Base-by-base conservation (phyloP, 2,888 invertebrate genomes). In the Lasioglossum leucozonium region DNA sequence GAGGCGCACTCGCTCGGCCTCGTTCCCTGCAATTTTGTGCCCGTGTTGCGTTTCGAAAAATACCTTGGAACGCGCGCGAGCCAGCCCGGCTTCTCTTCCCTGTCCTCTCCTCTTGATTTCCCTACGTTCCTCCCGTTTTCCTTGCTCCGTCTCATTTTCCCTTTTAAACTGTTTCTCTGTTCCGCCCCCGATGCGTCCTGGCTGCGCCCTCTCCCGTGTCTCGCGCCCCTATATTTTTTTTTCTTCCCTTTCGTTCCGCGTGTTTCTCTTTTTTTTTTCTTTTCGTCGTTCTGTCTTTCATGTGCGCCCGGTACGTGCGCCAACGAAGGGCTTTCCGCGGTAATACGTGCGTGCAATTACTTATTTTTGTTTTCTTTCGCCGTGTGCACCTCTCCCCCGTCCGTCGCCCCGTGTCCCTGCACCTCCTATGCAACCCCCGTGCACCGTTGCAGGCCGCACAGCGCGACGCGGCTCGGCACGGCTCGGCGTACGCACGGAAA, bases 341-440 rank as follows among this genome's bases (percentile, higher is more conserved):
- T 89, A 88, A 89, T 89, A 85, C 88, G 88, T 86, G 89, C 89
- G 89, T 82, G 87, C 87, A 86, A 88, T 89, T 88, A 89, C 83
- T 90, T 87, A 85, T 89, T 87, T 85, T 89, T 85, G 65, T 77
- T 82, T 82, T 78, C 82, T 84, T 81, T 67, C 72, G 16, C 74
- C 55, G 75, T 58, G 47, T 18, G 8, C 67, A n/a, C n/a, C n/a
- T n/a, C n/a, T n/a, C 58, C 62, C 30, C 26, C 6, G 16, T 11
- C n/a, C 11, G 55, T 22, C 11, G 1, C n/a, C 55, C 55, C 11
- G 11, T n/a, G n/a, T n/a, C 55, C n/a, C 10, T 55, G n/a, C 55
- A 55, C n/a, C n/a, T 55, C 55, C n/a, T n/a, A 55, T 55, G 55
- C 55, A 55, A 55, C n/a, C 55, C n/a, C 55, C 4, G 55, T 55